phyloP scores from a whole-genome alignment of 2,797 vertebrate species.

The Acanthurus tractus region DNA sequence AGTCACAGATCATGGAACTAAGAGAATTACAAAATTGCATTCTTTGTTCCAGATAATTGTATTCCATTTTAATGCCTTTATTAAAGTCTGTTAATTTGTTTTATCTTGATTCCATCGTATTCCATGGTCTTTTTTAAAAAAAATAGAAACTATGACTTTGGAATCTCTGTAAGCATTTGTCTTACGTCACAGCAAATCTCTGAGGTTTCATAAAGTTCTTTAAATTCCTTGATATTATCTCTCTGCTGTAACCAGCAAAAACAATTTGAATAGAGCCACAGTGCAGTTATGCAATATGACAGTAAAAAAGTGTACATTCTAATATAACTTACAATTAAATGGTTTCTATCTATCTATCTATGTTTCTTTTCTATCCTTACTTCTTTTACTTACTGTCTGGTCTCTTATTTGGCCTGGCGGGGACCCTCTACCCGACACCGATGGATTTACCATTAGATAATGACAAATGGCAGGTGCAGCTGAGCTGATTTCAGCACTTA shows the following conservation, averaged over 20 bases:
- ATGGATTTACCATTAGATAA: constrained; percentile 85
- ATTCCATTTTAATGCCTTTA: constrained; percentile 64
- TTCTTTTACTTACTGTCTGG: constrained; percentile 47
- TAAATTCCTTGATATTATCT: constrained; percentile 43
- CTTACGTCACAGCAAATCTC: constrained; percentile 31
- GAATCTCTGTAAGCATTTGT: constrained; percentile 18
- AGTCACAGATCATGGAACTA: constrained; percentile 72
- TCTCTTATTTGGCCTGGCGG: constrained; percentile 56
- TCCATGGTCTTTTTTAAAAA: constrained; percentile 3
- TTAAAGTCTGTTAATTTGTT: constrained; percentile 69
- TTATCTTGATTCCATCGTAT: constrained; percentile 68
- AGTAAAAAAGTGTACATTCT: neutral
- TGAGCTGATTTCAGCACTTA: constrained; percentile 83
- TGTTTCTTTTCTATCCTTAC: constrained; percentile 9
- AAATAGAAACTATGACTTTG: constrained; percentile 23
- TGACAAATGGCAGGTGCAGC: constrained; percentile 79
- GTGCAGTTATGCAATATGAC: neutral
- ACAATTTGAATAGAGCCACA: neutral
- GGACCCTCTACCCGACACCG: constrained; percentile 63
- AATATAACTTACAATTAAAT: too few species aligned
- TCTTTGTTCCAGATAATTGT: constrained; percentile 77
- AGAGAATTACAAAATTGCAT: constrained; percentile 71
- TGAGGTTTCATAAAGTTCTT: constrained; percentile 31
- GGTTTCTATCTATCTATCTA: constrained; percentile 35
- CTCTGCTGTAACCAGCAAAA: constrained; percentile 11